Percentiles rank a stretch among this genome's conserved stretches.
Evolutionary conservation across 2,113 vertebrate genomes (phyloP).

Genomic region (Tringa solitaria): DNA sequence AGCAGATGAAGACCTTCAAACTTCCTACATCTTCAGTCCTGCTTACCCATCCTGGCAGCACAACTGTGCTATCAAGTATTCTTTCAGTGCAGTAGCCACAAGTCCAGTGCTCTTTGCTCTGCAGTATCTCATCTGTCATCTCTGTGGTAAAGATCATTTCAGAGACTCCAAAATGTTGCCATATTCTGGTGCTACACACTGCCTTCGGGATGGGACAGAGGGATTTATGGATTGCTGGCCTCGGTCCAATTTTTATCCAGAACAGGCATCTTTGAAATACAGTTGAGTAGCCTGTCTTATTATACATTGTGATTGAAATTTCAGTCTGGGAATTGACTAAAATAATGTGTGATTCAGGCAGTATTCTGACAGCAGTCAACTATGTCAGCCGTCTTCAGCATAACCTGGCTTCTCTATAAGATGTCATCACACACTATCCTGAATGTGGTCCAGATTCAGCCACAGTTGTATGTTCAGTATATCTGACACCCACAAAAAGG

Average conservation of each 20-base stretch:
- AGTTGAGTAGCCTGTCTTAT: neutral
- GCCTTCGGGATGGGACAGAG: neutral
- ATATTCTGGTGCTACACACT: neutral
- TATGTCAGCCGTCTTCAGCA: neutral
- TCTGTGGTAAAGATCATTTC: neutral
- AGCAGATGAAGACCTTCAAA: neutral
- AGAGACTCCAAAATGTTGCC: neutral
- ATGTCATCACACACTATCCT: neutral
- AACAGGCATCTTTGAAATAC: neutral
- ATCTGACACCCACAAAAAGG: neutral
- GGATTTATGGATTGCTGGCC: neutral
- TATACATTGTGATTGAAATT: neutral
- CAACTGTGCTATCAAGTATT: neutral
- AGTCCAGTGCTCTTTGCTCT: neutral
- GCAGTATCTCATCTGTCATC: neutral
- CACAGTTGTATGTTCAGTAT: rapidly evolving
- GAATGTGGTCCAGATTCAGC: neutral
- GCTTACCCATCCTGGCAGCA: neutral
- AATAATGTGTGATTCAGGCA: neutral
- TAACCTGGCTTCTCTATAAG: neutral
- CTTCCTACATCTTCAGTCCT: neutral
- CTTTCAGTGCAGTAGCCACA: neutral
- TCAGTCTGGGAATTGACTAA: neutral
- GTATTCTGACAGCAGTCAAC: neutral
- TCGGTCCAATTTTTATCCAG: neutral